A percentile compares a stretch with the other conserved stretches of the same genome.
Evolutionary conservation across 2,888 invertebrate genomes (phyloP).

Genomic region (Drosophila multiciliata): DNA sequence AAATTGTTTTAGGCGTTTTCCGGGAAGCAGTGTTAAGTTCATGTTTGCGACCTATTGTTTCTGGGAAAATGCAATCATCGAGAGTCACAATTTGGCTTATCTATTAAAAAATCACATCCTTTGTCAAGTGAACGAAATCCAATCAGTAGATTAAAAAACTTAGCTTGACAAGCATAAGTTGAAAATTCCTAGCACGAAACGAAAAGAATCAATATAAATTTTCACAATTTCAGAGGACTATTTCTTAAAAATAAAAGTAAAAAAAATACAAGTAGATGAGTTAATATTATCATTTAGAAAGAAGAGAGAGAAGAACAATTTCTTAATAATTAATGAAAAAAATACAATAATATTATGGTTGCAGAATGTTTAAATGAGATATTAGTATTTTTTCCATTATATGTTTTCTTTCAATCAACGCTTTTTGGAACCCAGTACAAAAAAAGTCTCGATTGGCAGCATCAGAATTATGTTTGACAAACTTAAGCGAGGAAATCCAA

Average conservation of each 20-base stretch:
- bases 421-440: background rate
- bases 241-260: background rate
- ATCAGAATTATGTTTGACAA: background rate
- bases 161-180: background rate
- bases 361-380: background rate
- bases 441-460: background rate
- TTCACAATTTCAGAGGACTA: background rate
- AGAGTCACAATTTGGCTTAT: slow-evolving; percentile 31
- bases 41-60: slow-evolving; percentile 74
- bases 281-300: background rate
- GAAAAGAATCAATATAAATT: background rate
- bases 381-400: background rate
- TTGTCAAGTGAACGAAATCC: slow-evolving; percentile 18
- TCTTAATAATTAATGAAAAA: background rate
- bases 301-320: background rate
- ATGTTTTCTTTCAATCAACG: background rate
- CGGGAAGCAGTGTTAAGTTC: slow-evolving; percentile 75
- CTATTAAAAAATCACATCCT: slow-evolving; percentile 32
- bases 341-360: background rate
- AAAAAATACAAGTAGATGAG: too few relatives aligned
- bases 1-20: slow-evolving; percentile 67
- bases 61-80: slow-evolving; percentile 61
- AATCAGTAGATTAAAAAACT: background rate
- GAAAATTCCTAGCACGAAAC: background rate
- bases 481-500: background rate